Conservation (phyloP, 2,797 vertebrate genomes). For the Urophycis tenuis region DNA sequence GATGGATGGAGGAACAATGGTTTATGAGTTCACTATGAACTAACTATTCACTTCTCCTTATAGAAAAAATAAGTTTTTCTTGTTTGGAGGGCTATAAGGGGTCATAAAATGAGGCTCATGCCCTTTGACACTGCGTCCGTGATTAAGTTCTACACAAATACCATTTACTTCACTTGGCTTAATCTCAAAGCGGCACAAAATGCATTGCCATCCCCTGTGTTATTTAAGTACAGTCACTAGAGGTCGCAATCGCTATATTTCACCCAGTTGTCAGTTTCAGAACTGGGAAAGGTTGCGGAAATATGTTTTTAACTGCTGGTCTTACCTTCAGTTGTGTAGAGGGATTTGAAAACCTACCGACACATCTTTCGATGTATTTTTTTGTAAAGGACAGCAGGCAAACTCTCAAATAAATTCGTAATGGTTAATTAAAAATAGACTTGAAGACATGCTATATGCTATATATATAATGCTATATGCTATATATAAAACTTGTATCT, state of each 20-base stretch:
- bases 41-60: too few species aligned
- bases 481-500: background rate
- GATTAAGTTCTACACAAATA: too few species aligned
- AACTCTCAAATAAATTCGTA: background rate
- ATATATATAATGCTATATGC: background rate
- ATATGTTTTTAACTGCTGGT: background rate
- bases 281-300: slow-evolving; percentile 3
- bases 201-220: background rate
- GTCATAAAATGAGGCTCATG: too few species aligned
- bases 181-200: background rate
- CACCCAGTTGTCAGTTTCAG: background rate
- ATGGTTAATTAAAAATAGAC: background rate
- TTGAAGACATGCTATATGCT: background rate
- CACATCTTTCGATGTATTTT: background rate
- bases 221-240: slow-evolving; percentile 29
- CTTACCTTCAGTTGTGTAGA: background rate
- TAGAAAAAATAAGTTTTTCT: too few species aligned
- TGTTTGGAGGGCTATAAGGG: too few species aligned
- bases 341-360: background rate
- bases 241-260: slow-evolving; percentile 23
- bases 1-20: too few species aligned
- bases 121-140: too few species aligned
- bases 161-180: background rate
- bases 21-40: too few species aligned
- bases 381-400: background rate